Evolutionary conservation across 2,888 invertebrate genomes (phyloP), one percentile per base, ranked within the genome.

Genomic region (Spicauda simplicius): DNA sequence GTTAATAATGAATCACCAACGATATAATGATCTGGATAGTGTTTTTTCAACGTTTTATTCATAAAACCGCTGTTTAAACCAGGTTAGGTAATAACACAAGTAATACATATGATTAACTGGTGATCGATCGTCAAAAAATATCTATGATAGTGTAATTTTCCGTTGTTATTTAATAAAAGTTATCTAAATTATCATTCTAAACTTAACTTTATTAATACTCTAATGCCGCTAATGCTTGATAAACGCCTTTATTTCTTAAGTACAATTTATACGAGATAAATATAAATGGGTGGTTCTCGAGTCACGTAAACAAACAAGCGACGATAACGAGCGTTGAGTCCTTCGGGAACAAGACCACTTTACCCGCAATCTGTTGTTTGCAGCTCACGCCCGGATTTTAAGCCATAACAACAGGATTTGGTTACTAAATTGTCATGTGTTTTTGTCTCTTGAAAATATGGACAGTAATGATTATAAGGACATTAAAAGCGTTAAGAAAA

Each of bases 251-350:
- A 41, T 41, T 14, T 14, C 14, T 14, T 41, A 41, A 41, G 12
- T 41, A 41, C 14, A 41, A 41, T 3, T 10, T 41, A 41, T 41
- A 41, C 12, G 1, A 5, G 45, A 4, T 4, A n/a, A 48, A 45
- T 12, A n/a, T 19, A 55, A 7, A 19, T 30, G 45, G 20, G n/a
- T 19, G 16, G 50, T 54, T 12, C 7, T n/a, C 20, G 54, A n/a
- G 54, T 25, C 41, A 33, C 62, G 54, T 54, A 19, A 53, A 62
- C n/a, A 61, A 25, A 25, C 61, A 61, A 61, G 61, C 53, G 25
- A 8, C 54, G 45, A 54, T 62, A 62, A 62, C 54, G 62, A 62
- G 45, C 45, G 48, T 48, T n/a, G 33, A 60, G 60, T 60, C 60
- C 60, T 50, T 50, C 18, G 60, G 60, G 60, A 52, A 12, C 33